Base-by-base conservation (phyloP, 2,113 vertebrate genomes). In the Myrmecobius fasciatus region DNA sequence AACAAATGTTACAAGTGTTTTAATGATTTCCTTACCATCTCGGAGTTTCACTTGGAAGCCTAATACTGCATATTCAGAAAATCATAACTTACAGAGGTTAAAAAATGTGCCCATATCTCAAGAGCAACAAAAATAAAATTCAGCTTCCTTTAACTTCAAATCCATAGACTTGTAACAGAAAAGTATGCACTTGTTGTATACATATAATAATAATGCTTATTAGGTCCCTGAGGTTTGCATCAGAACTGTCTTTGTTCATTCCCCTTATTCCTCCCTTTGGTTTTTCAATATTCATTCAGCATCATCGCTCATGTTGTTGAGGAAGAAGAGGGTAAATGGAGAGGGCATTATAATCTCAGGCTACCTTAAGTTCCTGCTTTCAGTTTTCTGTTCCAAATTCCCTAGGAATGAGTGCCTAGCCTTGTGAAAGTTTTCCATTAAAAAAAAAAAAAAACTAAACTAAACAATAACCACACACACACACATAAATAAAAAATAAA, bases 1-100 rank as follows among this genome's bases (percentile, higher is more conserved):
- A 89, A 91, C 95, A 91, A 90, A 8, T 25, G 93, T 92, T 94
- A 93, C 1, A 94, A 89, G 51, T 60, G 17, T 93, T 96, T 95
- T 52, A 25, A 25, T 96, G 6, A 92, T 92, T 95, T 14, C 90
- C 75, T 91, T 31, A 92, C 2, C 90, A 96, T 92, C 83, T 7
- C 8, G 91, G 51, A 94, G 48, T 90, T 53, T 10, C 12, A 94
- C n/a, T 89, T n/a, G 96, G 52, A 91, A 89, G 10, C 31, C 24
- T 94, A 89, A 93, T 89, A 94, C 92, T 93, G 89, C 36, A 94
- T 90, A 67, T 6, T 47, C 91, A 52, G 25, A 52, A 94, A 92
- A 22, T 31, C 52, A 92, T 83, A 90, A 90, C 11, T 53, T 6
- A 83, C 24, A 3, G 11, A 95, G 56, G 14, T 93, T 51, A 94